Conservation (phyloP, 2,888 invertebrate species). For the Orthosia cruda region DNA sequence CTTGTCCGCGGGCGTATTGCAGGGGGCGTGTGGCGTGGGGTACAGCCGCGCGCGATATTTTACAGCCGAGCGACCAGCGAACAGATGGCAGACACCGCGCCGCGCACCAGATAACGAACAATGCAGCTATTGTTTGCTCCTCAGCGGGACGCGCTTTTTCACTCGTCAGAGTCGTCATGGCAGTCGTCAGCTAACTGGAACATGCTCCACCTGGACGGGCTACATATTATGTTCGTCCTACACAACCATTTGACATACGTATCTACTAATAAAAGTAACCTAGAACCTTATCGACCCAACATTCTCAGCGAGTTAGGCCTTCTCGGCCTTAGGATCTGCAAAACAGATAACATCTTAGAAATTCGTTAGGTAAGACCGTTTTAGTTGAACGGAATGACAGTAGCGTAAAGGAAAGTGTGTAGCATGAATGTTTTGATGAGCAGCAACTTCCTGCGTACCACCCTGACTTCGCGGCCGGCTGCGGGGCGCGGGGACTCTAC, state of each 20-base stretch:
- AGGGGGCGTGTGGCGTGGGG: background rate
- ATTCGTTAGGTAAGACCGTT: too few species aligned
- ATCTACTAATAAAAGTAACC: background rate
- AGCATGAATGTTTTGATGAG: background rate
- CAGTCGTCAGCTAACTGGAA: conserved; percentile 11
- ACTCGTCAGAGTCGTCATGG: conserved; percentile 3
- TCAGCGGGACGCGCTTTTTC: conserved; percentile 21
- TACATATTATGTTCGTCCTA: background rate
- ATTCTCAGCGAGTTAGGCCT: background rate
- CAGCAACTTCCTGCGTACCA: conserved; percentile 3
- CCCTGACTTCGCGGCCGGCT: conserved; percentile 2
- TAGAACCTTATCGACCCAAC: background rate
- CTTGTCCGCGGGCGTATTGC: background rate
- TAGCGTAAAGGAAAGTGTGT: conserved; percentile 3
- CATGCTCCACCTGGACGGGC: background rate
- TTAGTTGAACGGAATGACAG: background rate
- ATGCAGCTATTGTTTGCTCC: conserved; percentile 27
- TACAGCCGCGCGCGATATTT: background rate
- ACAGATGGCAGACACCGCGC: background rate
- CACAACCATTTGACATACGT: too few species aligned
- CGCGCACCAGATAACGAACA: conserved; percentile 8
- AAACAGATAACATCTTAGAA: too few species aligned
- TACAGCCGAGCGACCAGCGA: background rate
- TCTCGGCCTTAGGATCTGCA: too few species aligned
- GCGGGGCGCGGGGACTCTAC: too few species aligned